Evolutionary conservation across 1,140 invertebrate species (phyloP).

Genomic region (Drosophila chauvacae): DNA sequence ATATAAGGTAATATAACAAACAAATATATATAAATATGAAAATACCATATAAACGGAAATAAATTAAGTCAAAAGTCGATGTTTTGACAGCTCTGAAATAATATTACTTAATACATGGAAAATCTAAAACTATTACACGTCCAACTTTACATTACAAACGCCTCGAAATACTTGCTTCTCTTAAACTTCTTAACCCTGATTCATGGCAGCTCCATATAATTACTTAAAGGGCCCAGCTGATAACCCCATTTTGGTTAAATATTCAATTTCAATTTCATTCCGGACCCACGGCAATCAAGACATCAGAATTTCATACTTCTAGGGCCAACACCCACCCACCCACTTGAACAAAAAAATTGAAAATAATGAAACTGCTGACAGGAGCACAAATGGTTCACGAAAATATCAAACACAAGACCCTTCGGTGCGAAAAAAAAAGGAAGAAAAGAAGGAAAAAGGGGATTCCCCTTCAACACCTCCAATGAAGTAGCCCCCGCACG

Average conservation of each 20-base stretch:
- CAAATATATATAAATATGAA: not conserved
- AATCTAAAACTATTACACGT: not conserved
- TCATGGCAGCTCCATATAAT: not conserved
- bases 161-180: not conserved
- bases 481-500: not conserved
- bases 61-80: too few relatives aligned
- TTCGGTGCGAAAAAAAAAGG: not conserved
- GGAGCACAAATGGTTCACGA: constrained; percentile 39
- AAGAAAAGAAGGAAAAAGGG: not conserved
- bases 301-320: constrained; percentile 29
- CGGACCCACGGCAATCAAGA: constrained; percentile 24
- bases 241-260: constrained; percentile 23
- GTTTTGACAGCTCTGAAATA: too few relatives aligned
- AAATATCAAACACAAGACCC: constrained; percentile 36
- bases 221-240: not conserved
- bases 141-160: not conserved
- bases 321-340: not conserved
- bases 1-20: too few relatives aligned
- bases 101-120: not conserved
- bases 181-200: not conserved
- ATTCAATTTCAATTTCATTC: constrained; percentile 49
- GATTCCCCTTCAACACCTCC: constrained; percentile 39
- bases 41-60: not conserved
- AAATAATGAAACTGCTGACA: constrained; percentile 60
- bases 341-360: constrained; percentile 38